phyloP scores from a whole-genome alignment of 2,888 invertebrate genomes.

The Zygaena filipendulae region DNA sequence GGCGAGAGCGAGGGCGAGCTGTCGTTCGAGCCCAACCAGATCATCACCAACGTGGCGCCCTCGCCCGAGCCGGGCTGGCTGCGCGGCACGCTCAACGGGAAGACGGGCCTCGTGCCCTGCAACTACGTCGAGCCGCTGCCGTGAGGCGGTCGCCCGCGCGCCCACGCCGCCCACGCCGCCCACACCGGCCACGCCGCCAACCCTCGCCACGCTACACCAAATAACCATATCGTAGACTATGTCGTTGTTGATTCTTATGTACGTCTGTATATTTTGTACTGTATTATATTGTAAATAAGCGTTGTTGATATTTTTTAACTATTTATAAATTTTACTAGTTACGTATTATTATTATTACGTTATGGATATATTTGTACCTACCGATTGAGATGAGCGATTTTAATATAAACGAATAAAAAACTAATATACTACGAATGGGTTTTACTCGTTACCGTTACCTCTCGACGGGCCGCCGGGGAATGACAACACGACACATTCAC shows the following conservation, averaged over 20 bases:
- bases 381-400: conserved; percentile 22
- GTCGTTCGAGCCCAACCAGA: conserved; percentile 98
- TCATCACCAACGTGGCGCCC: conserved; percentile 93
- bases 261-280: conserved; percentile 58
- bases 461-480: too few species aligned
- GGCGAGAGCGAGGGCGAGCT: conserved; percentile 97
- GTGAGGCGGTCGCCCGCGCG: conserved; percentile 34
- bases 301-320: conserved; percentile 61
- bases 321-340: conserved; percentile 48
- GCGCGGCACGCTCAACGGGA: conserved; percentile 93
- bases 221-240: conserved; percentile 27
- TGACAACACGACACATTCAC: too few species aligned
- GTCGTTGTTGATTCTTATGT: conserved; percentile 50
- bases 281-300: conserved; percentile 63
- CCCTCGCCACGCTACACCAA: conserved; percentile 11
- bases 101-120: conserved; percentile 92
- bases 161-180: neutral
- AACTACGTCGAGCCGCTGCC: conserved; percentile 94
- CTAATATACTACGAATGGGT: conserved; percentile 11
- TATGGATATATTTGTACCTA: conserved; percentile 64
- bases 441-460: conserved; percentile 1
- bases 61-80: conserved; percentile 98
- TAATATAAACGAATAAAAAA: conserved; percentile 21
- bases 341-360: too few species aligned
- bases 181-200: neutral